Base-by-base conservation (phyloP, 2,797 vertebrate species). In the Peromyscus aztecus region DNA sequence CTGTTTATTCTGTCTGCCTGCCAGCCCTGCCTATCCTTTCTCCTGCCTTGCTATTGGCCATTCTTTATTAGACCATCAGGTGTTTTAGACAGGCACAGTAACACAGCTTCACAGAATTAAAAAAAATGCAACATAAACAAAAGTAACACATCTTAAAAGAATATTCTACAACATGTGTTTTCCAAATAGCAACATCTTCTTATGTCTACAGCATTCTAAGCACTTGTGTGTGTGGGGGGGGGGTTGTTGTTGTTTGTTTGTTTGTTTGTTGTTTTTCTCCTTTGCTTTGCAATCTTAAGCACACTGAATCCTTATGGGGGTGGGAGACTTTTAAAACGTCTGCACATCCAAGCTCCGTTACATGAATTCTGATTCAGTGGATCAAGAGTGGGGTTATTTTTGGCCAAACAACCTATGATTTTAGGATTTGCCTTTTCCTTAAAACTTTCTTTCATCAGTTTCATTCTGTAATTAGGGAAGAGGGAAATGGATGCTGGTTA, bases 181-280 rank as follows among this genome's bases (percentile, higher is more conserved):
- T 71, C 75, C 75, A 93, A 52, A 23, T 76, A 46, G 95, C 89
- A 92, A 57, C 83, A 34, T 93, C 29, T 40, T 69, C 73, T 89
- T 69, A 75, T 43, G 81, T 89, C 69, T 16, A 4, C 59, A 37
- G 73, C 40, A 34, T 92, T 93, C 63, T 80, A 82, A 86, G 69
- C 10, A 83, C 34, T 12, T 59, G 21, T 76, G 46, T 37, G 52
- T 43, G 43, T 43, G 43, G 4, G 43, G 4, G 43, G 43, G 43
- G 4, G 4, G 86, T 23, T 71, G 65, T 67, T 73, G 14, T 11
- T 63, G 19, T 27, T 37, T 71, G 49, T 59, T 59, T 6, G 76
- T 14, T 23, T 69, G 63, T 65, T 71, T 71, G 13, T 24, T 63
- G 16, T 9, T 37, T 73, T 31, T 31, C 34, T 55, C 65, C 49